A percentile compares a stretch with the other conserved stretches of the same genome.
Evolutionary conservation across 1,140 invertebrate genomes (phyloP).

Genomic region (Diorhabda carinulata): DNA sequence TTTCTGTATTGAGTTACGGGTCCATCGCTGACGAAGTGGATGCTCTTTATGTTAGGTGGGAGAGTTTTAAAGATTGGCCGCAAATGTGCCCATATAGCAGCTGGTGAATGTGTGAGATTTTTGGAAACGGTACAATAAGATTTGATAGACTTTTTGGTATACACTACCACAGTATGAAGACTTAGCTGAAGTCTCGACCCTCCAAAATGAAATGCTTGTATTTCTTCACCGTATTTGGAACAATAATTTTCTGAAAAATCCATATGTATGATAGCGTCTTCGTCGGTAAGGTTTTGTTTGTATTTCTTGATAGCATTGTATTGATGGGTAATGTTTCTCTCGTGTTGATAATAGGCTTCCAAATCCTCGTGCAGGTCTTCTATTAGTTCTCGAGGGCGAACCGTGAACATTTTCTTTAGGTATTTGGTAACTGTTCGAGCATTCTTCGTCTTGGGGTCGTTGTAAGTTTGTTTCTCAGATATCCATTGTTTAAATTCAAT

Average conservation of each 20-base stretch:
- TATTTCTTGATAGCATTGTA: slow-evolving; percentile 20
- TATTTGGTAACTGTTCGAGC: slow-evolving; percentile 3
- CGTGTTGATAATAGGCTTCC: slow-evolving; percentile 8
- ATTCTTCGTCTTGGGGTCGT: slow-evolving; percentile 6
- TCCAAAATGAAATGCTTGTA: too few relatives aligned
- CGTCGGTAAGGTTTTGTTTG: slow-evolving; percentile 15
- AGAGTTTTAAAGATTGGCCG: background rate
- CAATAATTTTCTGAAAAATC: slow-evolving; percentile 16
- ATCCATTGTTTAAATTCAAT: slow-evolving; percentile 3
- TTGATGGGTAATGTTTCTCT: slow-evolving; percentile 19
- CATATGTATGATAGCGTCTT: slow-evolving; percentile 17
- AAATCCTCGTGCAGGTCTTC: slow-evolving; percentile 13
- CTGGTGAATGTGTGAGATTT: background rate
- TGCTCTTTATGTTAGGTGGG: slow-evolving; percentile 15
- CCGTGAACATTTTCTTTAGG: slow-evolving; percentile 11
- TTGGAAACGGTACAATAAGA: slow-evolving; percentile 4
- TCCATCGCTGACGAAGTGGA: slow-evolving; percentile 26
- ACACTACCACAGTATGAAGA: background rate
- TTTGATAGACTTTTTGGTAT: background rate
- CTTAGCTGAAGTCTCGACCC: too few relatives aligned
- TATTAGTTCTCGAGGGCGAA: slow-evolving; percentile 11
- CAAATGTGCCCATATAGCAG: slow-evolving; percentile 4
- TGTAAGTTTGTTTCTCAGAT: slow-evolving; percentile 17
- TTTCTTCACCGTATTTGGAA: background rate
- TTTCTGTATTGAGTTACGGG: slow-evolving; percentile 27